Conservation (phyloP, 2,888 invertebrate species). For the Aquatica leii region DNA sequence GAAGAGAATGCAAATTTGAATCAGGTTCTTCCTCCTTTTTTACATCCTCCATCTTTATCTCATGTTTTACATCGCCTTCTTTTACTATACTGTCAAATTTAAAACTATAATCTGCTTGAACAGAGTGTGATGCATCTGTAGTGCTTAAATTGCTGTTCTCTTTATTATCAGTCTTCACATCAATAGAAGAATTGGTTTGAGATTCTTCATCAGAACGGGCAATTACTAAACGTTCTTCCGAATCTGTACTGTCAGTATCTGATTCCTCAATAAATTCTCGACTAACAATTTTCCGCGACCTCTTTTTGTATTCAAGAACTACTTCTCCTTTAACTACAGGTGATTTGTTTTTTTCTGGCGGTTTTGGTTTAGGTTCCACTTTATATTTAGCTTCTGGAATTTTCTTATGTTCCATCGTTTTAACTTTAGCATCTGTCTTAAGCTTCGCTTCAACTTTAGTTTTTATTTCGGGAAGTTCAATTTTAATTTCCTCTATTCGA, state of each 20-base stretch:
- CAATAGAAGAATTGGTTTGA: conserved; percentile 44
- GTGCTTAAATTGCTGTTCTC: conserved; percentile 41
- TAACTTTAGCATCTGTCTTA: conserved; percentile 47
- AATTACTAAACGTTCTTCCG: conserved; percentile 69
- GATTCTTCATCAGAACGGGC: conserved; percentile 60
- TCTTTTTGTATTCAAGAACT: conserved; percentile 48
- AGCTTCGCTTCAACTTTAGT: conserved; percentile 41
- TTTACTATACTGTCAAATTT: conserved; percentile 29
- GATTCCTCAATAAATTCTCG: conserved; percentile 66
- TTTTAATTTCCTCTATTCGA: conserved; percentile 19
- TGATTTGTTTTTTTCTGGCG: conserved; percentile 17
- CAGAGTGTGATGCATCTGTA: conserved; percentile 19
- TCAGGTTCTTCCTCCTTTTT: conserved; percentile 65
- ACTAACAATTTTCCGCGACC: conserved; percentile 55
- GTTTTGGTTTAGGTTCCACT: conserved; percentile 27
- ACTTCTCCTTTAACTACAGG: conserved; percentile 13
- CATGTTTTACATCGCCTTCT: conserved; percentile 16
- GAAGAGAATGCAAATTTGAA: conserved; percentile 72
- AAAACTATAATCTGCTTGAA: conserved; percentile 20
- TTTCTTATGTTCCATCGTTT: conserved; percentile 44
- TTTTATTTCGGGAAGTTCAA: conserved; percentile 26
- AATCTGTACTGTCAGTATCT: conserved; percentile 71
- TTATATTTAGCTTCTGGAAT: conserved; percentile 28
- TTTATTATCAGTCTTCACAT: conserved; percentile 46
- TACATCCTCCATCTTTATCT: conserved; percentile 16